Conservation (phyloP, 1,140 invertebrate species). For the Neodiprion lecontei region DNA sequence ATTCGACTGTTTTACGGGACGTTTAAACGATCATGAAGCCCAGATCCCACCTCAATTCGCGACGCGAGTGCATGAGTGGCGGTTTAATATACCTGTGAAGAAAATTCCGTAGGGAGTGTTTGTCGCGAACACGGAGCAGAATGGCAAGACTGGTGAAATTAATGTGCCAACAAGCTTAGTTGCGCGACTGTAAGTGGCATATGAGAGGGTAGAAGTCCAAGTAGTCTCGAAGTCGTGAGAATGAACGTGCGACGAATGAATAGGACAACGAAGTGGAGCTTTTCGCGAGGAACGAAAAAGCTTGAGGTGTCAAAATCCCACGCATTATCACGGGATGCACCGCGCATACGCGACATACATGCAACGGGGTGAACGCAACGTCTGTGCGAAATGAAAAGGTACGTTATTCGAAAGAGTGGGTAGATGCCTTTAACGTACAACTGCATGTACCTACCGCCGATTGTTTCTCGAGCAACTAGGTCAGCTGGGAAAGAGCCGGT, state of each 20-base stretch:
- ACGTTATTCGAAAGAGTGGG: background rate
- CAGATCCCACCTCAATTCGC: too few species aligned
- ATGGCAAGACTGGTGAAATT: background rate
- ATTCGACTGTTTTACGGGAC: too few species aligned
- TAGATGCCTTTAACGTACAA: too few species aligned
- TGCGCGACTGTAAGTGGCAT: background rate
- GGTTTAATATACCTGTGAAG: too few species aligned
- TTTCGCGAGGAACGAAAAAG: background rate
- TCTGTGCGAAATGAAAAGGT: background rate
- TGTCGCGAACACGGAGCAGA: too few species aligned
- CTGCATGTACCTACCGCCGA: background rate
- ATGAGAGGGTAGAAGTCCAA: too few species aligned
- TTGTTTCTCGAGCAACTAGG: background rate
- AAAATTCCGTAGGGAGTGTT: too few species aligned
- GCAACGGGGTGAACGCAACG: too few species aligned
- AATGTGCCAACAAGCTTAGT: conserved; percentile 3
- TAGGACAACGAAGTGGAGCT: background rate
- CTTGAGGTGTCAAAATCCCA: background rate
- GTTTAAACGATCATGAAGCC: too few species aligned
- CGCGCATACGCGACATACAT: background rate
- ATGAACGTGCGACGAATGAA: too few species aligned
- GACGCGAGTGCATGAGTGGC: too few species aligned
- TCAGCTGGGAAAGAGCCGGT: background rate
- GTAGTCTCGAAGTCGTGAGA: too few species aligned
- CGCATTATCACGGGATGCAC: background rate